phyloP scores from a whole-genome alignment of 2,797 vertebrate genomes.

The Oryzias sinensis region DNA sequence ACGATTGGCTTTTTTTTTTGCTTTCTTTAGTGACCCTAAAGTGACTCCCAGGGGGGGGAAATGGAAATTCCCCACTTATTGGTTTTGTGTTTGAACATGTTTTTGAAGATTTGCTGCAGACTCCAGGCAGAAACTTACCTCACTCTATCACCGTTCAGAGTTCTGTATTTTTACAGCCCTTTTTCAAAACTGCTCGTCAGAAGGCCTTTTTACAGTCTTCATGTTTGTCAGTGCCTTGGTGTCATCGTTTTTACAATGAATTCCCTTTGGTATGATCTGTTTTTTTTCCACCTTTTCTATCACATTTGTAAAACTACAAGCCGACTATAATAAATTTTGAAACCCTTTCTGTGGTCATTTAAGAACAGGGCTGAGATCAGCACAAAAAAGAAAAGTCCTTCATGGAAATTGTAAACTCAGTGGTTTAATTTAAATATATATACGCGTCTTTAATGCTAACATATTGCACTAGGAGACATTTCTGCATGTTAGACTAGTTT shows the following conservation, averaged over 20 bases:
- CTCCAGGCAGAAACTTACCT: conserved; percentile 67
- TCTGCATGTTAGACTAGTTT: too few relatives aligned
- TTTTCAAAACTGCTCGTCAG: conserved; percentile 41
- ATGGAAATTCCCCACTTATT: neutral
- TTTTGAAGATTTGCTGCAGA: conserved; percentile 33
- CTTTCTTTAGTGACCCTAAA: conserved; percentile 25
- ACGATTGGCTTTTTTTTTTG: neutral
- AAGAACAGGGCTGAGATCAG: too few relatives aligned
- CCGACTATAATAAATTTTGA: conserved; percentile 34
- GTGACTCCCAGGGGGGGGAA: conserved; percentile 7
- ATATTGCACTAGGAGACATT: too few relatives aligned
- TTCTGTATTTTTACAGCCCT: conserved; percentile 73
- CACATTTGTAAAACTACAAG: conserved; percentile 64
- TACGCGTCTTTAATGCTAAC: too few relatives aligned
- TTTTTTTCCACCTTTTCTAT: conserved; percentile 75
- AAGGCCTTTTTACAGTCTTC: conserved; percentile 57
- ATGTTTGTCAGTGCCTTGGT: conserved; percentile 79
- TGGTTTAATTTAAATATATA: too few relatives aligned
- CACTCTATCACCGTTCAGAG: conserved; percentile 65
- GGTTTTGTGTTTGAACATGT: conserved; percentile 1
- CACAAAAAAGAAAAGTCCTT: too few relatives aligned
- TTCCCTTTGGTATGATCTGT: conserved; percentile 68
- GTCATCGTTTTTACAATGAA: conserved; percentile 48
- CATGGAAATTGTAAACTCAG: too few relatives aligned
- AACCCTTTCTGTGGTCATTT: conserved; percentile 62